These are phyloP conservation scores for Diuraphis noxia DNA, from an alignment of 1,140 invertebrate genomes.

Conservation along the genomic window DNA sequence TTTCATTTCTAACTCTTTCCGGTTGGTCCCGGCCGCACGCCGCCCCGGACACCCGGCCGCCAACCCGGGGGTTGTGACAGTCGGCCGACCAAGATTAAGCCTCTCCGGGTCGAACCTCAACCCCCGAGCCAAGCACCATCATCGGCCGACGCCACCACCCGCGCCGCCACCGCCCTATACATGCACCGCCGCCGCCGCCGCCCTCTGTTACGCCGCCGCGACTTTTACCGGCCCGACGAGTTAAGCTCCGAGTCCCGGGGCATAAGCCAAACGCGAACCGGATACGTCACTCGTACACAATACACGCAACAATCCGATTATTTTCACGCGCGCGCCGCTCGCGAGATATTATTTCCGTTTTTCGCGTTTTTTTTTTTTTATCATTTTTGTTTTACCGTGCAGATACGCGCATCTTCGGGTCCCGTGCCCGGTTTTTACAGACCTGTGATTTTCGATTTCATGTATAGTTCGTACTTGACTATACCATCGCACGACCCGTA, in stretches of 20 bases:
- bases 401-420: not conserved
- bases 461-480: not conserved
- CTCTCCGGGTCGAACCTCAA: slow-evolving; percentile 54
- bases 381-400: not conserved
- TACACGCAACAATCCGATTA: not conserved
- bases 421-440: not conserved
- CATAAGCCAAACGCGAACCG: slow-evolving; percentile 54
- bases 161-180: not conserved
- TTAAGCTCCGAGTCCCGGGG: slow-evolving; percentile 50
- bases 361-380: not conserved
- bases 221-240: slow-evolving; percentile 51
- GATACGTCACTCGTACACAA: slow-evolving; percentile 43
- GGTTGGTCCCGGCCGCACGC: slow-evolving; percentile 50
- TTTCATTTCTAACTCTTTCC: slow-evolving; percentile 53
- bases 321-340: not conserved
- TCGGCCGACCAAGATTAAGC: slow-evolving; percentile 50
- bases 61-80: slow-evolving; percentile 39
- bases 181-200: not conserved
- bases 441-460: not conserved
- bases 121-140: slow-evolving; percentile 13
- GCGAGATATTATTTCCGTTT: not conserved
- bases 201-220: slow-evolving; percentile 15
- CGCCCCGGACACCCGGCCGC: slow-evolving; percentile 29
- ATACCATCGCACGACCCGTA: not conserved
- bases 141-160: not conserved